phyloP scores from a whole-genome alignment of 1,140 invertebrate species.

The Fopius arisanus region DNA sequence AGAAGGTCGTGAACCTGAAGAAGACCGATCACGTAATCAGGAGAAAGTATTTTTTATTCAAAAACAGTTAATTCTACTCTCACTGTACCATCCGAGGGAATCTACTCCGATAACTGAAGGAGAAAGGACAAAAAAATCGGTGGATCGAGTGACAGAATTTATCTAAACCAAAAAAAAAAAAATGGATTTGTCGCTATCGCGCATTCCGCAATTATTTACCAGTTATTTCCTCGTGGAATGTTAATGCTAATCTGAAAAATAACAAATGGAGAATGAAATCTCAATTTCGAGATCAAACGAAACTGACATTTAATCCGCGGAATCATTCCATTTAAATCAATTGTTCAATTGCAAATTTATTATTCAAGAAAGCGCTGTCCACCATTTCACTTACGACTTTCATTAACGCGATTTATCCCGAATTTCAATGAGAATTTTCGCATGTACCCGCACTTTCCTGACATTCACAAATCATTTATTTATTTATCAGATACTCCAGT shows the following conservation, averaged over 20 bases:
- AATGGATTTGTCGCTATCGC: too few species aligned
- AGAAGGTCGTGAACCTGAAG: not conserved
- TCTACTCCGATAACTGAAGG: not conserved
- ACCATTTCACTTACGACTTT: constrained; percentile 39
- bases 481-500: too few species aligned
- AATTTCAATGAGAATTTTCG: constrained; percentile 29
- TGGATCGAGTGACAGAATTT: not conserved
- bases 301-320: too few species aligned
- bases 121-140: not conserved
- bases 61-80: not conserved
- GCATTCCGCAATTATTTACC: too few species aligned
- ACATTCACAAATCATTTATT: not conserved
- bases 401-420: constrained; percentile 35
- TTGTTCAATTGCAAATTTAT: constrained; percentile 23
- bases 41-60: not conserved
- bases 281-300: too few species aligned
- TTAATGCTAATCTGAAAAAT: too few species aligned
- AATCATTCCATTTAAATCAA: too few species aligned
- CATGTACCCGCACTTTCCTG: not conserved
- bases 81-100: not conserved
- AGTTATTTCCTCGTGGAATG: too few species aligned
- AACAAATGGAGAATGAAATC: too few species aligned
- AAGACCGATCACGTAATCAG: not conserved
- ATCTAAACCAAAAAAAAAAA: too few species aligned
- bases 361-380: constrained; percentile 32